Evolutionary conservation across 2,797 vertebrate species (phyloP).

Genomic region (Rhinella marina): DNA sequence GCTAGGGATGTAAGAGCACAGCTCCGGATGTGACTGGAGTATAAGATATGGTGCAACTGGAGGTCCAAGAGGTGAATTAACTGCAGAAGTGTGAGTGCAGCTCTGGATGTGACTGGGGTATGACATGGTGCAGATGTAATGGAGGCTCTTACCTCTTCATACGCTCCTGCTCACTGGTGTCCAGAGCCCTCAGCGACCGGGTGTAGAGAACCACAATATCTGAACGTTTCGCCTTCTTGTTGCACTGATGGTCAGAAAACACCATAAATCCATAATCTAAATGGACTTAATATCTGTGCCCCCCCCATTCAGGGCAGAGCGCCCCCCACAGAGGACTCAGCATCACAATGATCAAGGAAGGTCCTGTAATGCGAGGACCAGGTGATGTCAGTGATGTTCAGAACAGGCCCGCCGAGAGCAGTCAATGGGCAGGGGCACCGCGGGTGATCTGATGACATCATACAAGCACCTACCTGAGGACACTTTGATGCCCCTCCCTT

Average conservation of each 20-base stretch:
- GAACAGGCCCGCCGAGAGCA: neutral
- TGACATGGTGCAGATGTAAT: too few species aligned
- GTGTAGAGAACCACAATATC: slow-evolving; percentile 93
- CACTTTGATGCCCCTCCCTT: slow-evolving; percentile 88
- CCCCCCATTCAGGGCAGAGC: too few species aligned
- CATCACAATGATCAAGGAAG: too few species aligned
- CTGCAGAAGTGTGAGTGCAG: neutral
- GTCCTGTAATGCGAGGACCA: neutral
- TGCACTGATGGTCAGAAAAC: slow-evolving; percentile 80
- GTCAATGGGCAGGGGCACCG: neutral
- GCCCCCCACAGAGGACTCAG: too few species aligned
- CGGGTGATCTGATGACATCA: neutral
- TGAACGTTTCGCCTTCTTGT: slow-evolving; percentile 89
- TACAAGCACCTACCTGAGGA: slow-evolving; percentile 83
- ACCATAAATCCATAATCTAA: neutral
- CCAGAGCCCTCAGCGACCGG: slow-evolving; percentile 84
- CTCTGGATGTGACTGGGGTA: neutral
- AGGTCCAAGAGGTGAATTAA: too few species aligned
- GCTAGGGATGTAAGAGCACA: too few species aligned
- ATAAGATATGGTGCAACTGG: too few species aligned
- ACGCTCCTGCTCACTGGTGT: slow-evolving; percentile 87
- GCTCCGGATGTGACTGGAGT: too few species aligned
- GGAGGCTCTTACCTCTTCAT: slow-evolving; percentile 80
- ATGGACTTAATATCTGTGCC: neutral
- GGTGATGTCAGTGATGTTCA: neutral